Evolutionary conservation across 2,797 vertebrate genomes (phyloP).

Genomic region (Monodelphis domestica): DNA sequence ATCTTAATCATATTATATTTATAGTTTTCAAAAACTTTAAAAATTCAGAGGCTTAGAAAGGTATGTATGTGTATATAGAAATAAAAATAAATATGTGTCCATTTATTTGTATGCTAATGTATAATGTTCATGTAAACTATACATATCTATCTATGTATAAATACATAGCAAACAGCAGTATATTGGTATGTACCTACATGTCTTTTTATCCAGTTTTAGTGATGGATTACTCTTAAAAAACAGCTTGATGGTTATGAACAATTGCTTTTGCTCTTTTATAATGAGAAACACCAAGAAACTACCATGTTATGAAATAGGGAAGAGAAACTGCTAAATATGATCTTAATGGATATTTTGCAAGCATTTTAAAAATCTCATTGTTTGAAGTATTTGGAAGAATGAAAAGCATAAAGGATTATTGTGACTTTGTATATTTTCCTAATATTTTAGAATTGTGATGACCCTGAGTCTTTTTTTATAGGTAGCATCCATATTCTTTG

Average conservation of each 20-base stretch:
- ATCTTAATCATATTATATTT: not conserved
- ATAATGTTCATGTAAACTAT: not conserved
- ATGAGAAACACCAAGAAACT: not conserved
- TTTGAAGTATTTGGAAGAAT: not conserved
- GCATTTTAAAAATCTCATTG: not conserved
- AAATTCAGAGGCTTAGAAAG: not conserved
- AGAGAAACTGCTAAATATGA: not conserved
- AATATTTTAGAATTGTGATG: not conserved
- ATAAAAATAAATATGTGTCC: not conserved
- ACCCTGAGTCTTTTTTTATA: not conserved
- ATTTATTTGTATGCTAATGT: not conserved
- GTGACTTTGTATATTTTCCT: not conserved
- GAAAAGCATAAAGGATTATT: not conserved
- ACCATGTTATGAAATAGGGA: not conserved
- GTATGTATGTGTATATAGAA: not conserved
- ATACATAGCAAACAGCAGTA: not conserved
- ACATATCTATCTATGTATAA: not conserved
- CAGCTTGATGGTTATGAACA: not conserved
- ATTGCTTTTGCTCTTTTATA: not conserved
- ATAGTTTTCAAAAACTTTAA: not conserved
- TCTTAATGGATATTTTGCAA: not conserved
- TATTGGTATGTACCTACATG: not conserved
- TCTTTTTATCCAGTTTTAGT: not conserved
- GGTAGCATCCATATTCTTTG: not conserved
- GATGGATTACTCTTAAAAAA: not conserved